These are phyloP conservation scores for Cyanoramphus novaezelandiae DNA, from an alignment of 2,113 vertebrate genomes.

Conservation along the genomic window DNA sequence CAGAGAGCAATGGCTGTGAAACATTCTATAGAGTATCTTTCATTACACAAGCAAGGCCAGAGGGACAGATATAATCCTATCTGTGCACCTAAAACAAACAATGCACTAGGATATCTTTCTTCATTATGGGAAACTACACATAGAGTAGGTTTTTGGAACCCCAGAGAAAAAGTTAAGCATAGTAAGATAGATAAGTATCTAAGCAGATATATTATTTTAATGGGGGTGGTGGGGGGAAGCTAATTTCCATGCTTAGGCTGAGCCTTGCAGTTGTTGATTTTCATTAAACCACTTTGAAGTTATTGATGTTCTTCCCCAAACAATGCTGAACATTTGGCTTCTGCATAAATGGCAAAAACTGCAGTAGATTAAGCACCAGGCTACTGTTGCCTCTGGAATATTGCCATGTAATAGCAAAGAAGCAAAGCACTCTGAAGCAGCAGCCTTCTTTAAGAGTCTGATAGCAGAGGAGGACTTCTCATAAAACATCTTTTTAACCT, in stretches of 20 bases:
- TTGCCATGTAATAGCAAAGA: not conserved
- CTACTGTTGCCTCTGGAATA: not conserved
- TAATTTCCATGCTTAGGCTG: not conserved
- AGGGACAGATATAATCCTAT: not conserved
- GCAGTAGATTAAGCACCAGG: not conserved
- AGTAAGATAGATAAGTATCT: not conserved
- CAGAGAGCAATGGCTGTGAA: not conserved
- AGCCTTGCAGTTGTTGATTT: not conserved
- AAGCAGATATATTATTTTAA: not conserved
- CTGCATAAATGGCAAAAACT: not conserved
- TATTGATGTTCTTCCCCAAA: not conserved
- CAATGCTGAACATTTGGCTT: not conserved
- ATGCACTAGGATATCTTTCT: not conserved
- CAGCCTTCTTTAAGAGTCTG: not conserved
- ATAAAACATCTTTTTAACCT: conserved; percentile 18
- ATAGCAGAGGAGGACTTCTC: not conserved
- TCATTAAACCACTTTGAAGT: not conserved
- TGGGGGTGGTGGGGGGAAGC: not conserved
- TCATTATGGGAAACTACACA: not conserved
- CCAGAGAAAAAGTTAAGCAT: not conserved
- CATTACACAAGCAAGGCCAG: not conserved
- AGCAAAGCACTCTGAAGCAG: not conserved
- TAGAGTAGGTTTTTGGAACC: not conserved
- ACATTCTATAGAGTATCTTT: not conserved
- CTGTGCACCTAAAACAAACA: not conserved